A percentile compares a stretch with the other conserved stretches of the same genome.
These are phyloP conservation scores for Protophormia terraenovae DNA, from an alignment of 2,888 invertebrate genomes.

Conservation along the genomic window DNA sequence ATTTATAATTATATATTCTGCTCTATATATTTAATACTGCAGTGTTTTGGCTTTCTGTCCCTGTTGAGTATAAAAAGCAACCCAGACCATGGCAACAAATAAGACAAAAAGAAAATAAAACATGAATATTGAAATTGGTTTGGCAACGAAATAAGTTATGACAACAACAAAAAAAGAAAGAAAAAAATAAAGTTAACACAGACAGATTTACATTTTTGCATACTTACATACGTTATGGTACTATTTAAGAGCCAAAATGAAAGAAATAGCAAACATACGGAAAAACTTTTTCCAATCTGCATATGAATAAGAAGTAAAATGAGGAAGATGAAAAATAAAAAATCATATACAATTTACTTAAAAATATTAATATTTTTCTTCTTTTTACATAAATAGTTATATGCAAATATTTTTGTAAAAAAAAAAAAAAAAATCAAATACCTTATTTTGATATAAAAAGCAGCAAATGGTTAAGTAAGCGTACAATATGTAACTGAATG, in stretches of 20 bases:
- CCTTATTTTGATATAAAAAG: not conserved
- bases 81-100: not conserved
- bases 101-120: conserved; percentile 40
- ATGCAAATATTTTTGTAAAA: not conserved
- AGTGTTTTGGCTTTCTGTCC: conserved; percentile 12
- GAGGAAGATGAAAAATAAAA: not conserved
- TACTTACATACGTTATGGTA: not conserved
- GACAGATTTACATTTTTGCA: not conserved
- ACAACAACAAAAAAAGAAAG: conserved; percentile 8
- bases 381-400: not conserved
- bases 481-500: not conserved
- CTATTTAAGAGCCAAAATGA: not conserved
- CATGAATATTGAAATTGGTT: conserved; percentile 77
- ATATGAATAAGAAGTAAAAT: not conserved
- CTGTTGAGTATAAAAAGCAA: conserved; percentile 25
- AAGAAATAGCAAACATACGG: not conserved
- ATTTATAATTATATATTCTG: conserved; percentile 34
- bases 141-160: conserved; percentile 70
- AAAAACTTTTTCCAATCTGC: not conserved
- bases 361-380: not conserved
- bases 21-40: conserved; percentile 38
- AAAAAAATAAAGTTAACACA: not conserved
- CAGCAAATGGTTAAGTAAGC: not conserved
- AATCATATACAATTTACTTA: not conserved
- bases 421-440: not conserved